Evolutionary conservation across 2,113 vertebrate genomes (phyloP).

Genomic region (Bolborhynchus lineola): DNA sequence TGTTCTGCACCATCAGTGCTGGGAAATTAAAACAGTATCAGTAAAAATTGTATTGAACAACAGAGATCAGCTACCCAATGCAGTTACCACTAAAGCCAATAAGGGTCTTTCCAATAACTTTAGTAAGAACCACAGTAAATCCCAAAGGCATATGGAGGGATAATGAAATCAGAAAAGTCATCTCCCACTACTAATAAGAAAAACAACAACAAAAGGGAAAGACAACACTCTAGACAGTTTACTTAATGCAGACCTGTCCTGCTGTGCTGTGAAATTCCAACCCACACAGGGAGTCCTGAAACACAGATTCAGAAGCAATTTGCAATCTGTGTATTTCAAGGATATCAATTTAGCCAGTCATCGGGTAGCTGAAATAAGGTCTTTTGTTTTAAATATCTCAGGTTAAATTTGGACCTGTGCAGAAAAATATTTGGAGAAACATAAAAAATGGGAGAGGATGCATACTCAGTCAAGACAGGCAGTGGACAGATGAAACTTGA

Average conservation of each 20-base stretch:
- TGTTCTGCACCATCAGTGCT: not conserved
- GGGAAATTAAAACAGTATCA: not conserved
- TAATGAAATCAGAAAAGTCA: not conserved
- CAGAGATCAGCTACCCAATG: not conserved
- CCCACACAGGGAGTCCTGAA: not conserved
- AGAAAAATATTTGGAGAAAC: not conserved
- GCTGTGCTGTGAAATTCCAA: not conserved
- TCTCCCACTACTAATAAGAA: not conserved
- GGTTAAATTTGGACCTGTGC: not conserved
- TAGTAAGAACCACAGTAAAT: not conserved
- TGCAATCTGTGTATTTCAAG: not conserved
- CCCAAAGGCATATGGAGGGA: not conserved
- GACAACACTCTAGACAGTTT: not conserved
- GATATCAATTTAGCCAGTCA: not conserved
- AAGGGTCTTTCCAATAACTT: not conserved
- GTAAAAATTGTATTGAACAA: not conserved
- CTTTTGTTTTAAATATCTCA: not conserved
- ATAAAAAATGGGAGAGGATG: not conserved
- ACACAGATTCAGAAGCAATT: not conserved
- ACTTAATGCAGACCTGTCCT: not conserved
- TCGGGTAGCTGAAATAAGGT: not conserved
- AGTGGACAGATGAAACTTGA: not conserved
- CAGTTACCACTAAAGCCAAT: not conserved
- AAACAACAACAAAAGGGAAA: not conserved
- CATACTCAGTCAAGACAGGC: no score